These are phyloP conservation scores for Cherax destructor DNA, from an alignment of 1,140 invertebrate species.

Conservation along the genomic window DNA sequence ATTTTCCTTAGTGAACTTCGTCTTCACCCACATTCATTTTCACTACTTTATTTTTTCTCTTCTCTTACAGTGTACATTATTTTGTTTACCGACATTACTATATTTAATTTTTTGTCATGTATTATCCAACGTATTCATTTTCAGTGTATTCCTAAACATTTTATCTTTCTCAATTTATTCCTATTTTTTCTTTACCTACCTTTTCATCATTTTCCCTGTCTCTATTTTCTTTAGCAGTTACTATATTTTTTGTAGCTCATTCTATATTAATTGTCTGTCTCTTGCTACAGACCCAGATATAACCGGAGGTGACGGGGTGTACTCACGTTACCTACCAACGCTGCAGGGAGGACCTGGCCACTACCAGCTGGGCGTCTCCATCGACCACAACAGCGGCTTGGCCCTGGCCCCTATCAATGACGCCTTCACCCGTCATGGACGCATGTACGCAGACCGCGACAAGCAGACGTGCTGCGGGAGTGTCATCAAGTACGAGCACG, in stretches of 20 bases:
- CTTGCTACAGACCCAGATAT: constrained; percentile 81
- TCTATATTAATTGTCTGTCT: background rate
- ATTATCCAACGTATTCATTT: too few relatives aligned
- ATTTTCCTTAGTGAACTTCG: too few relatives aligned
- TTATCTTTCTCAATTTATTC: too few relatives aligned
- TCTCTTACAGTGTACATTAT: too few relatives aligned
- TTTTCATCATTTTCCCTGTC: too few relatives aligned
- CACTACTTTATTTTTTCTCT: too few relatives aligned
- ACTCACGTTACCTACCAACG: constrained; percentile 79
- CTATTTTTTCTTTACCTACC: too few relatives aligned
- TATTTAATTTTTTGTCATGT: too few relatives aligned
- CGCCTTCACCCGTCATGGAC: constrained; percentile 40
- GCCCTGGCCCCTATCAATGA: constrained; percentile 66
- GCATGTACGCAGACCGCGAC: constrained; percentile 45
- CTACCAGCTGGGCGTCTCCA: constrained; percentile 70
- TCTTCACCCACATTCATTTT: too few relatives aligned
- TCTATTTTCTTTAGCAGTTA: too few relatives aligned
- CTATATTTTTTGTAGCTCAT: background rate
- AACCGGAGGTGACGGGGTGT: constrained; percentile 81
- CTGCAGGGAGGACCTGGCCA: constrained; percentile 70
- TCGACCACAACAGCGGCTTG: constrained; percentile 68
- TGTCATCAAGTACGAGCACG: constrained; percentile 61
- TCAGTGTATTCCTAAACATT: too few relatives aligned
- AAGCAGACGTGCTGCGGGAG: constrained; percentile 71
- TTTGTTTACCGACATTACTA: too few relatives aligned